Percentiles rank a stretch among this genome's conserved stretches.
phyloP scores from a whole-genome alignment of 2,113 vertebrate genomes.

The Anarhynchus alexandrinus region DNA sequence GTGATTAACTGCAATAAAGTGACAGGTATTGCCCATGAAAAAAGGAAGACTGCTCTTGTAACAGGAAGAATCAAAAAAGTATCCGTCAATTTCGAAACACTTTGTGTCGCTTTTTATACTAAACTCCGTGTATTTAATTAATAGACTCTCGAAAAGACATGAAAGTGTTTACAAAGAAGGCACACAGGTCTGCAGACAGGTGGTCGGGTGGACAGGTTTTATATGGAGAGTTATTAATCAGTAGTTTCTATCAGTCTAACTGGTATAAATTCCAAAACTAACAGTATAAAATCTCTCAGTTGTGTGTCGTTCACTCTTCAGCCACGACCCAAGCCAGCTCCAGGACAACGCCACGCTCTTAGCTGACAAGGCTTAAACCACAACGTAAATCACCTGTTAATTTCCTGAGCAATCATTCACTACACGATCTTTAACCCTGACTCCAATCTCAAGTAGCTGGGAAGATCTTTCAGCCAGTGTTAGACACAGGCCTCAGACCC shows the following conservation, averaged over 20 bases:
- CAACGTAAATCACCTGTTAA: constrained; percentile 76
- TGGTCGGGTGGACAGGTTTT: constrained; percentile 85
- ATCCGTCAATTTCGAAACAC: constrained; percentile 66
- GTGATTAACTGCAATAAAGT: constrained; percentile 51
- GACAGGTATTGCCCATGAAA: constrained; percentile 87
- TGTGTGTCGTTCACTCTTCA: constrained; percentile 76
- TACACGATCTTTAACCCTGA: constrained; percentile 71
- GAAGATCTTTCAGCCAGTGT: constrained; percentile 75
- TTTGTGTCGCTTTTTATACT: constrained; percentile 63
- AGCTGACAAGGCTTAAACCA: constrained; percentile 44
- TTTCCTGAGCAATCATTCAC: constrained; percentile 89
- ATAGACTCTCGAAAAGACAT: constrained; percentile 82
- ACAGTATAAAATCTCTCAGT: constrained; percentile 89
- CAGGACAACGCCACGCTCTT: constrained; percentile 33
- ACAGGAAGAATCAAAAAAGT: constrained; percentile 77
- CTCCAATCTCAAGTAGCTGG: constrained; percentile 89
- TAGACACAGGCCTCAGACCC: constrained; percentile 75
- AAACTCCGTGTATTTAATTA: constrained; percentile 77
- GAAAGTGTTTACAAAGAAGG: constrained; percentile 91
- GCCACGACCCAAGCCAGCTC: constrained; percentile 69
- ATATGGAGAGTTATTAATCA: constrained; percentile 76
- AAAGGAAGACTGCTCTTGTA: constrained; percentile 88
- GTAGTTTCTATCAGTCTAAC: constrained; percentile 76
- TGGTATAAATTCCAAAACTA: constrained; percentile 53
- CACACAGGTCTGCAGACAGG: constrained; percentile 94